phyloP scores from a whole-genome alignment of 2,888 invertebrate genomes.

The Tenodera sinensis region DNA sequence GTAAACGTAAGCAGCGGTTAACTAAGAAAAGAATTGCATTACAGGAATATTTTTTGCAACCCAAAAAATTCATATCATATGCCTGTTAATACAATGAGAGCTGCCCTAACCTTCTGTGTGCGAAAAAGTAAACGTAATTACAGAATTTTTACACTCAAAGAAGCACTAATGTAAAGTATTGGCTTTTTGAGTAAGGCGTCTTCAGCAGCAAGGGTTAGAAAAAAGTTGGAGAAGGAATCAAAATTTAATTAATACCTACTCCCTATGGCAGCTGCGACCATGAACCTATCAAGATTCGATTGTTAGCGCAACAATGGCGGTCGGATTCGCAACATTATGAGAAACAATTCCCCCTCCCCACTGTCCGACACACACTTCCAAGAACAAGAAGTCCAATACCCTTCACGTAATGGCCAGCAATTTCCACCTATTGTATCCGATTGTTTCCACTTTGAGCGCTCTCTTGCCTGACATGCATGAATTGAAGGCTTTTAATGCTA shows the following conservation, averaged over 20 bases:
- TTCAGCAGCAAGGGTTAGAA: background rate
- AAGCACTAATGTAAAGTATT: too few relatives aligned
- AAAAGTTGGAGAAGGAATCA: background rate
- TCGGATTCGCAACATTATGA: background rate
- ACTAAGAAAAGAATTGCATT: too few relatives aligned
- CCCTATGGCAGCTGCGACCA: background rate
- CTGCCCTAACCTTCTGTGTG: too few relatives aligned
- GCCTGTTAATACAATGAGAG: too few relatives aligned
- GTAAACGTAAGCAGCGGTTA: too few relatives aligned
- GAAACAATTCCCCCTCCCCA: background rate
- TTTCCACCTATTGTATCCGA: constrained; percentile 16
- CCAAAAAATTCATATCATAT: too few relatives aligned
- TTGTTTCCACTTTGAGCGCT: constrained; percentile 15
- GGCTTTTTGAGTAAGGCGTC: background rate
- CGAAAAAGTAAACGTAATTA: too few relatives aligned
- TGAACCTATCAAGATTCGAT: constrained; percentile 12
- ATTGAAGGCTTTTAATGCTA: constrained; percentile 8
- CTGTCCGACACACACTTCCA: constrained; percentile 17
- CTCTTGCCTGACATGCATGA: background rate
- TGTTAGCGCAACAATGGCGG: constrained; percentile 12
- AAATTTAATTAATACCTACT: constrained; percentile 18
- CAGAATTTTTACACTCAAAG: too few relatives aligned
- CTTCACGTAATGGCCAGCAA: background rate
- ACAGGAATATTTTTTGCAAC: too few relatives aligned
- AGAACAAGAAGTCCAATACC: constrained; percentile 1